Conservation (phyloP, 2,113 vertebrate species). For the Solenodon paradoxus region DNA sequence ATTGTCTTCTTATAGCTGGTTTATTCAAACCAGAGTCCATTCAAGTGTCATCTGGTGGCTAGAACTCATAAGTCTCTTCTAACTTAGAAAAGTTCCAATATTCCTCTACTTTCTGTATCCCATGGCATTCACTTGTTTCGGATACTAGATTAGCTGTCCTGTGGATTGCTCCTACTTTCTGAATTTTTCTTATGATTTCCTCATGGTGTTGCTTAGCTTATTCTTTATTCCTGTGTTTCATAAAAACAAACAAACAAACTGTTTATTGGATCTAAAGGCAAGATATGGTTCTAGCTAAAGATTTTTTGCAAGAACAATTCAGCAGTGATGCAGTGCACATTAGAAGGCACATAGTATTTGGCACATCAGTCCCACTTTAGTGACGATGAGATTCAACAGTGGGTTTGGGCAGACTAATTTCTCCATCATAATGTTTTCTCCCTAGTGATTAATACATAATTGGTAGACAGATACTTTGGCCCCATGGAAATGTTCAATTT, state of each 20-base stretch:
- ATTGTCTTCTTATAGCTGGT: neutral
- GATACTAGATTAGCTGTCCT: neutral
- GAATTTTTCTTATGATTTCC: neutral
- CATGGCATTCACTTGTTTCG: neutral
- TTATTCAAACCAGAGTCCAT: constrained; percentile 20
- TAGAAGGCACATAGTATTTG: neutral
- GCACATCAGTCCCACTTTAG: neutral
- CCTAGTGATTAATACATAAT: neutral
- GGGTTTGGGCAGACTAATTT: neutral
- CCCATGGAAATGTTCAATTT: neutral
- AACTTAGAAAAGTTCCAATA: neutral
- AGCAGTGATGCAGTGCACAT: neutral
- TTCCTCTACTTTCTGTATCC: neutral
- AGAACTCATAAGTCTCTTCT: constrained; percentile 1
- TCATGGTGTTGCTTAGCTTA: neutral
- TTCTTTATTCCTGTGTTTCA: neutral
- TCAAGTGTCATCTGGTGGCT: neutral
- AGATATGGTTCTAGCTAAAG: neutral
- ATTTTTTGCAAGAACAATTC: constrained; percentile 9
- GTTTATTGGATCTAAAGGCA: neutral
- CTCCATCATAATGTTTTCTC: neutral
- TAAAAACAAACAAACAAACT: no score
- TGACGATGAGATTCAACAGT: neutral
- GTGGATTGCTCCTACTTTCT: neutral
- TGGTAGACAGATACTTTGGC: neutral